phyloP scores from a whole-genome alignment of 2,797 vertebrate genomes.

The Enoplosus armatus region DNA sequence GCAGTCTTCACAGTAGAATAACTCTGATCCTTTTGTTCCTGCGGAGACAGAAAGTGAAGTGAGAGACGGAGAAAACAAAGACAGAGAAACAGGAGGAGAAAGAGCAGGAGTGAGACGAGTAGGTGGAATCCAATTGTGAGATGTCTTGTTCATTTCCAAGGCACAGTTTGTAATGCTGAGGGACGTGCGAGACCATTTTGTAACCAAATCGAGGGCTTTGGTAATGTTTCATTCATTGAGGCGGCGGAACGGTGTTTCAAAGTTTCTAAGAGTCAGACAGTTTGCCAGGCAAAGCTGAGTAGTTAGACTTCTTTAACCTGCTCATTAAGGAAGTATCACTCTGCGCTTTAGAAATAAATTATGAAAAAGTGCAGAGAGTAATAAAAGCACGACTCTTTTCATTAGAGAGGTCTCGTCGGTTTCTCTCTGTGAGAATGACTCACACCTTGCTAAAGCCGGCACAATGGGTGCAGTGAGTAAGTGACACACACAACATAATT shows the following conservation, averaged over 20 bases:
- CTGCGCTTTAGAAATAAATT: constrained; percentile 7
- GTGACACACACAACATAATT: constrained; percentile 32
- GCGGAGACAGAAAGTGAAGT: constrained; percentile 46
- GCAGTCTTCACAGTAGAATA: constrained; percentile 95
- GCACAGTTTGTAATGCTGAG: constrained; percentile 21
- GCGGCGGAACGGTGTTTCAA: not conserved
- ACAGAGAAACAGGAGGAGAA: not conserved
- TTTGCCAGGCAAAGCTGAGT: not conserved
- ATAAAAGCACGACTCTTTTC: constrained; percentile 12
- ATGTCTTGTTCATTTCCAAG: constrained; percentile 46
- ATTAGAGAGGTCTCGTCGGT: constrained; percentile 1
- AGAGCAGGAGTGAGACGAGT: constrained; percentile 42
- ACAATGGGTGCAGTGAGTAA: constrained; percentile 4
- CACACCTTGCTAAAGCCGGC: constrained; percentile 16
- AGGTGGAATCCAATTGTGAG: constrained; percentile 58
- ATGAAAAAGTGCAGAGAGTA: not conserved
- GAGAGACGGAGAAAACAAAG: constrained; percentile 36
- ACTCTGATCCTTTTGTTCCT: constrained; percentile 95
- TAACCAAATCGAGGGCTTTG: constrained; percentile 28
- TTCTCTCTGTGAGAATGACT: constrained; percentile 29
- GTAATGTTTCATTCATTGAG: constrained; percentile 20
- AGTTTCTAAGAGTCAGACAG: constrained; percentile 6
- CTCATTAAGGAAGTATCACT: not conserved
- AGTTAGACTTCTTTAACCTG: not conserved
- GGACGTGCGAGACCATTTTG: constrained; percentile 13